These are phyloP conservation scores for Microctenopoma steveboyesi DNA, from an alignment of 2,797 vertebrate species.

Conservation along the genomic window DNA sequence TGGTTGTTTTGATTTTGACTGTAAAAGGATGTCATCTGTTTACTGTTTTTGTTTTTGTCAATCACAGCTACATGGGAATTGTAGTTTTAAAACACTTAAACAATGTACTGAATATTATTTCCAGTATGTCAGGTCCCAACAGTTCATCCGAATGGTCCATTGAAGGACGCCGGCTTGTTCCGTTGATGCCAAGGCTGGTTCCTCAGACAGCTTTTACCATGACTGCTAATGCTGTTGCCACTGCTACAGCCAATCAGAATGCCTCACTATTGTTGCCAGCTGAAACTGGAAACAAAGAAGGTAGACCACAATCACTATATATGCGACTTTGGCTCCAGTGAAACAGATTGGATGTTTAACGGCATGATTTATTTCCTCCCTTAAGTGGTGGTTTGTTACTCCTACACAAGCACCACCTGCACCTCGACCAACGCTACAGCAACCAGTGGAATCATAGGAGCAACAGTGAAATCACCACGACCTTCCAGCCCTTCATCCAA, in stretches of 20 bases:
- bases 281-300: slow-evolving; percentile 98
- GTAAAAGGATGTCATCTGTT: background rate
- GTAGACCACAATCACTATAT: slow-evolving; percentile 64
- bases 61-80: background rate
- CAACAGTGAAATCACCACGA: slow-evolving; percentile 91
- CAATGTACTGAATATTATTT: slow-evolving; percentile 40
- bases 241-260: slow-evolving; percentile 93
- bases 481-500: slow-evolving; percentile 96
- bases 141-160: slow-evolving; percentile 99
- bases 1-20: background rate
- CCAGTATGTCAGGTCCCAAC: slow-evolving; percentile 97
- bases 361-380: slow-evolving; percentile 55
- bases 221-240: slow-evolving; percentile 94
- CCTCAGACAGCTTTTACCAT: slow-evolving; percentile 98
- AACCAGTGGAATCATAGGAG: slow-evolving; percentile 86
- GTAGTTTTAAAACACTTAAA: background rate
- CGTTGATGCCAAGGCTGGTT: slow-evolving; percentile 95
- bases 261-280: slow-evolving; percentile 91
- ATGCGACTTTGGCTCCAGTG: rapidly evolving
- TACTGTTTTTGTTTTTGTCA: too few relatives aligned
- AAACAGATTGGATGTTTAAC: background rate
- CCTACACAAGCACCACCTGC: slow-evolving; percentile 96
- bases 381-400: slow-evolving; percentile 97
- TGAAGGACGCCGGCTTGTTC: slow-evolving; percentile 95
- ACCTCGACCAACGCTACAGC: slow-evolving; percentile 91